These are phyloP conservation scores for Cololabis saira DNA, from an alignment of 2,113 vertebrate genomes.

Conservation along the genomic window DNA sequence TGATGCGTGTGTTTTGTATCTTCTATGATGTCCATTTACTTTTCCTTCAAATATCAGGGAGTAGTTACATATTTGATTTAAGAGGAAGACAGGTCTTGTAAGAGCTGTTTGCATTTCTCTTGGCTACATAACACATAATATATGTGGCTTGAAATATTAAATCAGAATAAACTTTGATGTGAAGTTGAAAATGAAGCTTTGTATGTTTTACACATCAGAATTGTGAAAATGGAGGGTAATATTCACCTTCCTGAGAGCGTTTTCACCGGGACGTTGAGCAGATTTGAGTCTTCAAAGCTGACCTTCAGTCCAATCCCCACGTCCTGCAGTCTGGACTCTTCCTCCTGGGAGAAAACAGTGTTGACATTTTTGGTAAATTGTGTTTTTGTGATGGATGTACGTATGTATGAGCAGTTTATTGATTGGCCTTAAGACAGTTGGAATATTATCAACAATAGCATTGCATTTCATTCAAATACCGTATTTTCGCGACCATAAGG, in stretches of 20 bases:
- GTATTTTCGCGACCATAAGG: no score
- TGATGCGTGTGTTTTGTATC: background rate
- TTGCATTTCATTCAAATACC: no score
- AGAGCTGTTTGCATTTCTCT: no score
- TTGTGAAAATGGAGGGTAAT: background rate
- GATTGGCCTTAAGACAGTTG: no score
- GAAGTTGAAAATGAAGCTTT: background rate
- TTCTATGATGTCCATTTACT: background rate
- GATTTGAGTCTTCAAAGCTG: conserved; percentile 82
- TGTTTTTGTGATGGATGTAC: no score
- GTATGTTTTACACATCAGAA: background rate
- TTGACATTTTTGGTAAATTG: no score
- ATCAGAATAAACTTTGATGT: background rate
- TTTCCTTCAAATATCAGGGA: background rate
- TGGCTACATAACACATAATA: background rate
- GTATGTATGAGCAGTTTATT: no score
- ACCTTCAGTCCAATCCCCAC: conserved; percentile 82
- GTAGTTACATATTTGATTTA: background rate
- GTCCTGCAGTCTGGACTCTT: conserved; percentile 83
- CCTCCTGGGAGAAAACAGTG: conserved; percentile 79
- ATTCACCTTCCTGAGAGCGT: conserved; percentile 88
- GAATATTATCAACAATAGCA: no score
- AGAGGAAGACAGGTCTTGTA: background rate
- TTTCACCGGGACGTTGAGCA: conserved; percentile 88
- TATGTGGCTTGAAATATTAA: background rate